phyloP scores from a whole-genome alignment of 2,797 vertebrate genomes.

The Sebastes aleutianus region DNA sequence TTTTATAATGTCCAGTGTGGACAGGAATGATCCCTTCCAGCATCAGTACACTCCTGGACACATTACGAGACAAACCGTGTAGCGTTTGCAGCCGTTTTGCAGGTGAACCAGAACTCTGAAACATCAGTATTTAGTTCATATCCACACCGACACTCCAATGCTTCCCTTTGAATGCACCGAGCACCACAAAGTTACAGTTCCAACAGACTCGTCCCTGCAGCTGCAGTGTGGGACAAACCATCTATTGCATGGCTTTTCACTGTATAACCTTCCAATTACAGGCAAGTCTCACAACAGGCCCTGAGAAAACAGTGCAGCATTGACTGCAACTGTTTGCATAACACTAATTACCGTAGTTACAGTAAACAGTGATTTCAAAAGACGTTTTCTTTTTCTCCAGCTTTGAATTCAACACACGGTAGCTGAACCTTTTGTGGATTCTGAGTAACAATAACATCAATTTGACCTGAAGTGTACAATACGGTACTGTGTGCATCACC shows the following conservation, averaged over 20 bases:
- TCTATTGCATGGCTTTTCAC: slow-evolving; percentile 8
- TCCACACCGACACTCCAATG: background rate
- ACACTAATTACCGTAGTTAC: slow-evolving; percentile 58
- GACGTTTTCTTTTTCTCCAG: slow-evolving; percentile 7
- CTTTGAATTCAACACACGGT: slow-evolving; percentile 14
- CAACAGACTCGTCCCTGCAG: slow-evolving; percentile 12
- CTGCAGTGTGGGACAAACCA: slow-evolving; percentile 19
- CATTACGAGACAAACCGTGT: background rate
- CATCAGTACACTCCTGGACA: background rate
- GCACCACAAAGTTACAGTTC: background rate
- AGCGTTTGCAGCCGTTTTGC: background rate
- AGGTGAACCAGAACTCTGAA: background rate
- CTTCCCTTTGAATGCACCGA: background rate
- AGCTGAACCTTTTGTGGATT: slow-evolving; percentile 45
- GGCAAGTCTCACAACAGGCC: slow-evolving; percentile 13
- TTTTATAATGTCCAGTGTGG: background rate
- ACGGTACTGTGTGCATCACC: background rate
- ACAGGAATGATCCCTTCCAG: background rate
- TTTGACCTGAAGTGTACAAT: slow-evolving; percentile 35
- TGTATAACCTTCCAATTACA: slow-evolving; percentile 46
- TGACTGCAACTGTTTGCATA: slow-evolving; percentile 58
- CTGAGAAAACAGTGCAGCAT: slow-evolving; percentile 56
- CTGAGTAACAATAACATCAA: slow-evolving; percentile 43
- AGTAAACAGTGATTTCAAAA: slow-evolving; percentile 58
- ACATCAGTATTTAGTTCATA: background rate